Percentiles rank a stretch among this genome's conserved stretches.
Evolutionary conservation across 2,888 invertebrate species (phyloP).

Genomic region (Erynnis tages): DNA sequence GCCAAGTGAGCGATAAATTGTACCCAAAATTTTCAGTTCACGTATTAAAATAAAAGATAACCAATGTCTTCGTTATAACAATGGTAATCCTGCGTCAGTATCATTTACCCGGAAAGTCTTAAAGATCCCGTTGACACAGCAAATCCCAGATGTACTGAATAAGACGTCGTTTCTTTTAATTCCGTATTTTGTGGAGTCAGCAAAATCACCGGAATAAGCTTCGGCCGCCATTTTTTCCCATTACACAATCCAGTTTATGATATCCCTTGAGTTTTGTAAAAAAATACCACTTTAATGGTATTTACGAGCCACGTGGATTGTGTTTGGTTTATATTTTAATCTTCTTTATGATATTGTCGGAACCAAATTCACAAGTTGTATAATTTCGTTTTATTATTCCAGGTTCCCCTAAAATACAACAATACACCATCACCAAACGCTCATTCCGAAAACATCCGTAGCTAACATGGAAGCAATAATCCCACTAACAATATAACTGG

Average conservation of each 20-base stretch:
- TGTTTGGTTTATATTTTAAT: no score
- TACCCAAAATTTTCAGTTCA: no score
- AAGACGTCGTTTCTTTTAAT: background rate
- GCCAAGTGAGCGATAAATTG: no score
- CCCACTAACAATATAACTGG: background rate
- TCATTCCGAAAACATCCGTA: no score
- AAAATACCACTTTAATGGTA: background rate
- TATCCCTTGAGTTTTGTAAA: background rate
- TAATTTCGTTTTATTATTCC: no score
- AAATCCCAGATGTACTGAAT: constrained; percentile 1
- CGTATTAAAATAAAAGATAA: no score
- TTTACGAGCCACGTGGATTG: background rate
- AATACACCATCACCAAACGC: no score
- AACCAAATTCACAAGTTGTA: no score
- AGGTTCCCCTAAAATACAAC: no score
- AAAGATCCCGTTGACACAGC: background rate
- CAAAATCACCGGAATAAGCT: background rate
- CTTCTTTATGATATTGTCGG: no score
- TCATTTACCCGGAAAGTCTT: background rate
- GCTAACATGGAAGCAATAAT: no score
- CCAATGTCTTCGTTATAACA: background rate
- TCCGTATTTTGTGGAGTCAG: no score
- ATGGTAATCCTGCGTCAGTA: background rate
- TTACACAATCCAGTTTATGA: background rate
- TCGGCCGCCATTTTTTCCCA: background rate